Base-by-base conservation (phyloP, 1,140 invertebrate genomes). In the Drosophila tani region DNA sequence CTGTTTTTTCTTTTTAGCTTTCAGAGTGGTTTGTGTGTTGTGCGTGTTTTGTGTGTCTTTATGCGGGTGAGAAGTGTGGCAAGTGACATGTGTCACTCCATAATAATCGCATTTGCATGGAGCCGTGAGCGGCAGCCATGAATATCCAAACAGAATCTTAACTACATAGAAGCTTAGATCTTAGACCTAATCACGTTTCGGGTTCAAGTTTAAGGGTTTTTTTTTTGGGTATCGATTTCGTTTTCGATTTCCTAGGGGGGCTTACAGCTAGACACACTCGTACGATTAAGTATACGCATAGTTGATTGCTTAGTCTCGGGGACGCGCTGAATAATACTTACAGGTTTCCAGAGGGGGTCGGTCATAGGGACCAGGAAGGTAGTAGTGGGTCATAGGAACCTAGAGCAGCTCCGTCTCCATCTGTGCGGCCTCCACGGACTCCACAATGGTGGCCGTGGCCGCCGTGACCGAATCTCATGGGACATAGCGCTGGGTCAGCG, bases 401-500 rank as follows among this genome's bases (percentile, higher is more conserved):
- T 82, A 90, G 56, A 91, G 68, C 66, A 91, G 68, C 63, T 91
- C 86, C 71, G 86, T 91, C 76, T 91, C 86, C 87, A 91, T 91
- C 62, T 91, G 83, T 47, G 79, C 82, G 82, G 86, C 82, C 75
- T 91, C 86, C 66, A 91, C 59, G 43, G 76, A 86, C 82, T 91
- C 86, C 60, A 90, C 85, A 62, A 90, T 85, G 55, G 85, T 90
- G 50, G 85, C 77, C 57, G 85, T 90, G 71, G 91, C 77, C 91
- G 80, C 91, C 59, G 91, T 84, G 29, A 92, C 79, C 79, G 91
- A 91, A 91, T 92, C 91, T 92, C 91, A 92, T 87, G 91, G 91
- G 85, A 92, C 82, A 50, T 92, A 92, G 17, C 85, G 63, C n/a
- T 71, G 87, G 47, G 91, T 92, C 41, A 92, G 51, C 21, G 86